Evolutionary conservation across 2,797 vertebrate species (phyloP).

Genomic region (Oreochromis mossambicus): DNA sequence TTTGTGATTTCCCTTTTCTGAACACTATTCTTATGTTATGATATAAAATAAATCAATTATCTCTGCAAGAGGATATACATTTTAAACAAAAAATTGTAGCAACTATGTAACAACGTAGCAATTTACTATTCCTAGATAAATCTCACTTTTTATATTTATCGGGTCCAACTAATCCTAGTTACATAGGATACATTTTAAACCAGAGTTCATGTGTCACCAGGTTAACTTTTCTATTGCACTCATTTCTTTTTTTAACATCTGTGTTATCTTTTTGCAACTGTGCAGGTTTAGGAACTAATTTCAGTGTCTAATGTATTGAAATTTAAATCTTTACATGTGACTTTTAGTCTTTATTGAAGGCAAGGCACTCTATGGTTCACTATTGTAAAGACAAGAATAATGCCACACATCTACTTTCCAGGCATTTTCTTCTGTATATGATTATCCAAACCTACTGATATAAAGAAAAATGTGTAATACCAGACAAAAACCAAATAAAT

Average conservation of each 20-base stretch:
- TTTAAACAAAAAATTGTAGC: background rate
- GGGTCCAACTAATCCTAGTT: background rate
- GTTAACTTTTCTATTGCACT: background rate
- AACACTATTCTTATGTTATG: background rate
- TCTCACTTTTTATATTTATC: background rate
- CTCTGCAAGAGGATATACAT: background rate
- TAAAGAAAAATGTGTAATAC: background rate
- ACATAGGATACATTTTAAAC: background rate
- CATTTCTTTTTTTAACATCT: background rate
- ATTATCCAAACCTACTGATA: background rate
- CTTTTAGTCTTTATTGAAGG: background rate
- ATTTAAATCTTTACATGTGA: background rate
- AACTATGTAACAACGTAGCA: background rate
- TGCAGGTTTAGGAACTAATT: background rate
- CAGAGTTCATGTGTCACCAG: background rate
- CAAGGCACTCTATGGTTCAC: background rate
- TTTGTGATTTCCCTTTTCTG: background rate
- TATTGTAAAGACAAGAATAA: background rate
- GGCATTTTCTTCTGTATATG: background rate
- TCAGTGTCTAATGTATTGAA: background rate
- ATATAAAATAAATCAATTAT: background rate
- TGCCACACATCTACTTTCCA: background rate
- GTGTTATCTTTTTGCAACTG: background rate
- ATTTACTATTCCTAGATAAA: background rate
- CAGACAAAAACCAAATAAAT: background rate